These are phyloP conservation scores for Anableps anableps DNA, from an alignment of 2,797 vertebrate species.

Conservation along the genomic window DNA sequence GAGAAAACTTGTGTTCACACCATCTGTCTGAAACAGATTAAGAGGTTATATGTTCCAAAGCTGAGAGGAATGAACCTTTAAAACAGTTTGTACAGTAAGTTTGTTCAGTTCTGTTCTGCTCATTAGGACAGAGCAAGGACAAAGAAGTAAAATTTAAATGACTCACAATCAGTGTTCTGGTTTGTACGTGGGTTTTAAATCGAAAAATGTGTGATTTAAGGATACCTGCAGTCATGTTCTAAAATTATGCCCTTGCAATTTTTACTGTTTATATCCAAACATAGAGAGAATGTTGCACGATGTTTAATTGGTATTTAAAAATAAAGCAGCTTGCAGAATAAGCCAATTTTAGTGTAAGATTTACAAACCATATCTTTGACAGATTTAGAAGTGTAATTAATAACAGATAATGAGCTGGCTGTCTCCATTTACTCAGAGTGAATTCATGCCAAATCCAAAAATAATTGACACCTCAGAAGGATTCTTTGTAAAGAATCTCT, in stretches of 20 bases:
- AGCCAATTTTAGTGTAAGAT: neutral
- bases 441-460: conserved; percentile 25
- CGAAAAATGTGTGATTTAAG: neutral
- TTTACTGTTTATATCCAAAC: neutral
- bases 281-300: conserved; percentile 8
- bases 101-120: conserved; percentile 21
- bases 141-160: conserved; percentile 2
- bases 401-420: conserved; percentile 24
- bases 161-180: neutral
- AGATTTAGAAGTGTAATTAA: conserved; percentile 38
- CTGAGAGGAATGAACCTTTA: conserved; percentile 1
- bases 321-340: conserved; percentile 23
- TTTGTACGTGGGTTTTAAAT: neutral
- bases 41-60: conserved; percentile 43
- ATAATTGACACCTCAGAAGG: conserved; percentile 4
- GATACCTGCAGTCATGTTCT: conserved; percentile 9
- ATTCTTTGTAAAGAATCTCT: neutral
- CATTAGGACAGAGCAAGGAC: conserved; percentile 25
- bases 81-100: conserved; percentile 2
- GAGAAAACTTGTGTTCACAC: conserved; percentile 48
- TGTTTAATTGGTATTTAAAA: conserved; percentile 4
- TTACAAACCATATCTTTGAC: neutral
- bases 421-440: conserved; percentile 15
- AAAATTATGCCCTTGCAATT: neutral
- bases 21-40: conserved; percentile 54